Evolutionary conservation across 2,888 invertebrate species (phyloP).

Genomic region (Eubasilissa splendida): DNA sequence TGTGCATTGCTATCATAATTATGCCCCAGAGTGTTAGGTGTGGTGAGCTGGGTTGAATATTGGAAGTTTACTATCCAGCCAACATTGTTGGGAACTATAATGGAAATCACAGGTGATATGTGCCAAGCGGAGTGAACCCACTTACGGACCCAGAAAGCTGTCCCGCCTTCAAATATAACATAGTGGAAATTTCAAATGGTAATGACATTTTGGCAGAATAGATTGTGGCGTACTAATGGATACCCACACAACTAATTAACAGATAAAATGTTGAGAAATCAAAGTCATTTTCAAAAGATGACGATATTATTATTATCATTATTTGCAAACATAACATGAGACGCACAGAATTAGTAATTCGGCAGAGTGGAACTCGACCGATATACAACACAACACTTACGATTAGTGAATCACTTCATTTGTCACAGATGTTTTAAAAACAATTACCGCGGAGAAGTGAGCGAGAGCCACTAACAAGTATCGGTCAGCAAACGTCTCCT

Average conservation of each 20-base stretch:
- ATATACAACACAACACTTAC: constrained; percentile 52
- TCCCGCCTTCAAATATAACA: background rate
- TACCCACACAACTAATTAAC: constrained; percentile 53
- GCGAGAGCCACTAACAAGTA: constrained; percentile 33
- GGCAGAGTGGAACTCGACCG: too few relatives aligned
- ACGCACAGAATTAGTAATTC: too few relatives aligned
- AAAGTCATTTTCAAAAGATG: too few relatives aligned
- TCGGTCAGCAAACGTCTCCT: background rate
- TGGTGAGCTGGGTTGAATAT: too few relatives aligned
- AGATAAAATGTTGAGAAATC: too few relatives aligned
- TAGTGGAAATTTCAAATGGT: constrained; percentile 62
- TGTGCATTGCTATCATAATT: constrained; percentile 21
- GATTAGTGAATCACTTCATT: constrained; percentile 53
- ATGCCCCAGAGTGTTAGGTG: constrained; percentile 13
- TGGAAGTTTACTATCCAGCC: too few relatives aligned
- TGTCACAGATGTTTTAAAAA: constrained; percentile 57
- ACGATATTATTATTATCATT: too few relatives aligned
- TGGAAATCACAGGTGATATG: constrained; percentile 56
- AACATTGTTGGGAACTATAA: background rate
- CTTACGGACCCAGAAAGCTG: background rate
- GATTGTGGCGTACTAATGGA: constrained; percentile 72
- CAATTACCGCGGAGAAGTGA: constrained; percentile 6
- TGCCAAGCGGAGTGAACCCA: constrained; percentile 49
- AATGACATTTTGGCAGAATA: constrained; percentile 75
- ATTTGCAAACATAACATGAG: too few relatives aligned